Conservation (phyloP, 1,140 invertebrate species). For the Drosophila tsacasi region DNA sequence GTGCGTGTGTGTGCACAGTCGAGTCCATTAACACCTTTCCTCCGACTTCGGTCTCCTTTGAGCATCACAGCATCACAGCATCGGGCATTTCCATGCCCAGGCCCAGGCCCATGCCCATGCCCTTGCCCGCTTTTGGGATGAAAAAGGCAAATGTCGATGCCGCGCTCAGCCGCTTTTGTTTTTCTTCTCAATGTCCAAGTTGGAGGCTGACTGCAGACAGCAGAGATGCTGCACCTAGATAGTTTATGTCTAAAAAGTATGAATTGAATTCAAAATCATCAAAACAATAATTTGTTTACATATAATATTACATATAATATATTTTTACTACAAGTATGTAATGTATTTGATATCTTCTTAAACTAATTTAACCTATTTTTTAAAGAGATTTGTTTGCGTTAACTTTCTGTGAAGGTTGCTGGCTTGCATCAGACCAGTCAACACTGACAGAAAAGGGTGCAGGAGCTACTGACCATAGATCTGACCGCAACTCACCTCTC, state of each 20-base stretch:
- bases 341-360: not conserved
- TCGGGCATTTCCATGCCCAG: conserved; percentile 39
- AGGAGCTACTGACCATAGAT: conserved; percentile 7
- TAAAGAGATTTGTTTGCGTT: too few species aligned
- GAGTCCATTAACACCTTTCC: conserved; percentile 48
- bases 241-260: not conserved
- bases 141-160: conserved; percentile 37
- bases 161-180: not conserved
- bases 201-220: conserved; percentile 13
- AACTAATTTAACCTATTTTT: too few species aligned
- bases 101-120: not conserved
- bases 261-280: not conserved
- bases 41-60: conserved; percentile 33
- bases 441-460: conserved; percentile 1
- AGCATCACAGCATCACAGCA: conserved; percentile 16
- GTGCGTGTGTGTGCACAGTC: conserved; percentile 14
- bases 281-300: not conserved
- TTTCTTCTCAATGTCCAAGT: conserved; percentile 12
- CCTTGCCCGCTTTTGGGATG: conserved; percentile 23
- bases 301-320: not conserved
- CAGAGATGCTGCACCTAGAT: conserved; percentile 1
- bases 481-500: conserved; percentile 11
- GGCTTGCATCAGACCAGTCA: not conserved
- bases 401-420: not conserved
- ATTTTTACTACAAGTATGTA: not conserved